Percentiles rank a stretch among this genome's conserved stretches.
phyloP scores from a whole-genome alignment of 2,888 invertebrate genomes.

The Leptinotarsa rubiginosa region DNA sequence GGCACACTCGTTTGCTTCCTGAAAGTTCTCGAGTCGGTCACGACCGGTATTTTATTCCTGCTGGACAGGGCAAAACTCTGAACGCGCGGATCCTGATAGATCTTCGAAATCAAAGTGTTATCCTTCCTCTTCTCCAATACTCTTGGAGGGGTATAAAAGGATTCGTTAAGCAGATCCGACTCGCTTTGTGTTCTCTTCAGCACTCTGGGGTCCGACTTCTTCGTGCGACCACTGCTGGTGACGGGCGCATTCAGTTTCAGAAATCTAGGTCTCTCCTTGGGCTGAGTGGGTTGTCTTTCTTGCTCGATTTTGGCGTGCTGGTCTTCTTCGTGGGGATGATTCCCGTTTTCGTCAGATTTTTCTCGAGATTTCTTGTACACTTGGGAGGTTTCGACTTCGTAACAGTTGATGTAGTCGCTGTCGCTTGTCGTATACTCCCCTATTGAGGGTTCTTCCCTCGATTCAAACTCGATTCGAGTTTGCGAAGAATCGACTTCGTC shows the following conservation, averaged over 20 bases:
- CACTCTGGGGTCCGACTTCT: slow-evolving; percentile 1
- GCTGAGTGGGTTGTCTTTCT: background rate
- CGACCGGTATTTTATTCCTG: slow-evolving; percentile 41
- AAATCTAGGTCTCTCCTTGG: slow-evolving; percentile 15
- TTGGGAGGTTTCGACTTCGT: slow-evolving; percentile 62
- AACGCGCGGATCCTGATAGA: slow-evolving; percentile 56
- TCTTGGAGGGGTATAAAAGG: slow-evolving; percentile 46
- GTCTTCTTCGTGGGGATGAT: slow-evolving; percentile 12
- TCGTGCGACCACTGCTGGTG: slow-evolving; percentile 7
- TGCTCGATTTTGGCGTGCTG: slow-evolving; percentile 28
- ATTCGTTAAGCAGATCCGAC: slow-evolving; percentile 45
- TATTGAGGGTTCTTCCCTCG: background rate
- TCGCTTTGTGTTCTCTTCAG: slow-evolving; percentile 48
- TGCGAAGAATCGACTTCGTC: slow-evolving; percentile 18
- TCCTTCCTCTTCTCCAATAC: slow-evolving; percentile 53
- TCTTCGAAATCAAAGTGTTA: slow-evolving; percentile 58
- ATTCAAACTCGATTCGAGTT: background rate
- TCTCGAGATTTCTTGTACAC: slow-evolving; percentile 50
- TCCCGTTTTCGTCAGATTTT: slow-evolving; percentile 26
- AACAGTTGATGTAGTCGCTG: slow-evolving; percentile 63
- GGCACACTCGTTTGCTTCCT: slow-evolving; percentile 43
- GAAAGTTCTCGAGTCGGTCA: slow-evolving; percentile 22
- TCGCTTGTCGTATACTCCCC: slow-evolving; percentile 60
- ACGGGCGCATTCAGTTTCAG: slow-evolving; percentile 21
- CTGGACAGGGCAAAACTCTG: slow-evolving; percentile 52